Evolutionary conservation across 2,888 invertebrate species (phyloP).

Genomic region (Tetramorium bicarinatum): DNA sequence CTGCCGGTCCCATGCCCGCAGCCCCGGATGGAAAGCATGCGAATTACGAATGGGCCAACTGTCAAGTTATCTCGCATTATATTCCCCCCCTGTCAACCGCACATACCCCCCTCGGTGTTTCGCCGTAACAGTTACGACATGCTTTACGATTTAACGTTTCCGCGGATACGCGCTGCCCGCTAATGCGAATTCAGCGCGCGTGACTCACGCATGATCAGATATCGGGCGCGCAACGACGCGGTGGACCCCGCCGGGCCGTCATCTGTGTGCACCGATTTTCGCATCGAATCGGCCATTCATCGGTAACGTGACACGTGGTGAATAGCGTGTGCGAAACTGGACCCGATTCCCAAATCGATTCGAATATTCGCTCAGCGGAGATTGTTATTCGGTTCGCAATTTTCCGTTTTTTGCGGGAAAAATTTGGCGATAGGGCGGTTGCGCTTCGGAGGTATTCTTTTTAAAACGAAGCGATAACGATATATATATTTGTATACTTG

Average conservation of each 20-base stretch:
- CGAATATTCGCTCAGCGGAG: constrained; percentile 10
- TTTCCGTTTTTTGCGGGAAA: constrained; percentile 27
- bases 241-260: neutral
- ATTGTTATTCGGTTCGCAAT: constrained; percentile 27
- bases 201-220: constrained; percentile 52
- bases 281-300: constrained; percentile 47
- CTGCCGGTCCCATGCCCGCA: constrained; percentile 20
- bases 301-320: constrained; percentile 50
- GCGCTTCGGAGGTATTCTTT: neutral
- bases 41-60: constrained; percentile 64
- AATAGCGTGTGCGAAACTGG: constrained; percentile 33
- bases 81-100: constrained; percentile 49
- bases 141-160: constrained; percentile 67
- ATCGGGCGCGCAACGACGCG: constrained; percentile 48
- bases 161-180: constrained; percentile 57
- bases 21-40: constrained; percentile 44
- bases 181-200: constrained; percentile 60
- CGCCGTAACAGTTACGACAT: constrained; percentile 60
- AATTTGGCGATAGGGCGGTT: constrained; percentile 18
- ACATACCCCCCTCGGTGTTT: constrained; percentile 57
- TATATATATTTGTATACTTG: neutral
- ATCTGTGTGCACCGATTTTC: constrained; percentile 53
- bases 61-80: constrained; percentile 66
- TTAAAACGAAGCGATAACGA: constrained; percentile 28
- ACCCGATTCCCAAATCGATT: constrained; percentile 44